Conservation (phyloP, 2,797 vertebrate species). For the Manis crassicaudata region DNA sequence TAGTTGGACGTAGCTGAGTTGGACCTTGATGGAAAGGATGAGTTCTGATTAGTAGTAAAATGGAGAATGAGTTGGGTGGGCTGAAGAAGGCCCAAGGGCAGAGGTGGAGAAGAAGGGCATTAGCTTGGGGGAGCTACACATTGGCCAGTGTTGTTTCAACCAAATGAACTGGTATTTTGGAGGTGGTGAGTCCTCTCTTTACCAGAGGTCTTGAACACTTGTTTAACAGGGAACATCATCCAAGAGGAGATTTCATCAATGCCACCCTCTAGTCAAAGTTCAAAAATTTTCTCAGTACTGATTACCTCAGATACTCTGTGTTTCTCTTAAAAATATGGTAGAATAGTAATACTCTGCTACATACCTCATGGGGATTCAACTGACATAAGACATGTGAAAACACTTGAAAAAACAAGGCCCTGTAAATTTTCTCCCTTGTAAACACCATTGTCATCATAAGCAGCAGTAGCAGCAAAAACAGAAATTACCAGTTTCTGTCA, state of each 20-base stretch:
- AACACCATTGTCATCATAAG: neutral
- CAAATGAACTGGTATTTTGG: neutral
- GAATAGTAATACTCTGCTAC: neutral
- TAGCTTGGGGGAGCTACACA: neutral
- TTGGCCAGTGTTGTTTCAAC: neutral
- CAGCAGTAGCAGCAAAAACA: neutral
- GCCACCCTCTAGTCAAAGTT: slow-evolving; percentile 21
- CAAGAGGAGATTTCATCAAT: neutral
- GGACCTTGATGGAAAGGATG: slow-evolving; percentile 29
- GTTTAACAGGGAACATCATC: neutral
- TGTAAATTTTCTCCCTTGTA: neutral
- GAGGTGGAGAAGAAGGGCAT: neutral
- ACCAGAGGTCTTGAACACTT: neutral
- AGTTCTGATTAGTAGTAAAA: slow-evolving; percentile 24
- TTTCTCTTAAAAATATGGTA: slow-evolving; percentile 48
- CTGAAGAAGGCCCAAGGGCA: neutral
- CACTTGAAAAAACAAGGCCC: neutral
- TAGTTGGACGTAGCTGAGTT: neutral
- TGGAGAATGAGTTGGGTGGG: neutral
- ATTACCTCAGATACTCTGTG: slow-evolving; percentile 26
- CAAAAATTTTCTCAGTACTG: slow-evolving; percentile 28
- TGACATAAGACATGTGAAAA: slow-evolving; percentile 21
- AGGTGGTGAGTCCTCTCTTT: neutral
- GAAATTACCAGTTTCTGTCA: neutral
- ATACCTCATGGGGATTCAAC: neutral